phyloP scores from a whole-genome alignment of 2,797 vertebrate genomes.

The Austrolebias charrua region DNA sequence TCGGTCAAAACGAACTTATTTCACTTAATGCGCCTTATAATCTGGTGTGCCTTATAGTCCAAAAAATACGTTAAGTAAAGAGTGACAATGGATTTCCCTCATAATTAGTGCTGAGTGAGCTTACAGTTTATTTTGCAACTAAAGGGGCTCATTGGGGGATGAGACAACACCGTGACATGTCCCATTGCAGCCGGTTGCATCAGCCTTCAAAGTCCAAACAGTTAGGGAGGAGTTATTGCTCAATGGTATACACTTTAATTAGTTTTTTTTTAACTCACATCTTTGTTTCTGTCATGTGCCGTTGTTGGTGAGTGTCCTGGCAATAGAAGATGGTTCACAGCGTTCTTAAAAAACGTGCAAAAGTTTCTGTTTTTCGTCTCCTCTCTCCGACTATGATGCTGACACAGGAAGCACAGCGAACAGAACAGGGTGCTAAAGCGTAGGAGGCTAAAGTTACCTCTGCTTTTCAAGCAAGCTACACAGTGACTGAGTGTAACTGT shows the following conservation, averaged over 20 bases:
- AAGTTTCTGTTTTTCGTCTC: neutral
- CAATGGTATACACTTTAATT: neutral
- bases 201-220: neutral
- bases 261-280: neutral
- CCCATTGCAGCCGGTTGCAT: neutral
- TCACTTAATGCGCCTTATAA: too few species aligned
- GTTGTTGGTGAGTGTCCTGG: neutral
- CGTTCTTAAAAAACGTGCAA: neutral
- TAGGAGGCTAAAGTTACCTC: slow-evolving; percentile 3
- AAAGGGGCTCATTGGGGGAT: neutral
- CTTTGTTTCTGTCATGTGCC: neutral
- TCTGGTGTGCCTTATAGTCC: too few species aligned
- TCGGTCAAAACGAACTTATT: too few species aligned
- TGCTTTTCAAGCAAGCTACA: slow-evolving; percentile 1
- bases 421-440: neutral
- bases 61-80: too few species aligned
- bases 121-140: neutral
- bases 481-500: neutral
- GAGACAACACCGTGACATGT: neutral
- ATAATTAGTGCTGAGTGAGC: neutral
- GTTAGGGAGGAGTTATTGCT: neutral
- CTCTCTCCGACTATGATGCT: neutral
- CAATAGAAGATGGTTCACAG: neutral
- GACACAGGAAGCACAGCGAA: neutral
- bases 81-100: neutral